Evolutionary conservation across 2,113 vertebrate genomes (phyloP).

Genomic region (Podilymbus podiceps): DNA sequence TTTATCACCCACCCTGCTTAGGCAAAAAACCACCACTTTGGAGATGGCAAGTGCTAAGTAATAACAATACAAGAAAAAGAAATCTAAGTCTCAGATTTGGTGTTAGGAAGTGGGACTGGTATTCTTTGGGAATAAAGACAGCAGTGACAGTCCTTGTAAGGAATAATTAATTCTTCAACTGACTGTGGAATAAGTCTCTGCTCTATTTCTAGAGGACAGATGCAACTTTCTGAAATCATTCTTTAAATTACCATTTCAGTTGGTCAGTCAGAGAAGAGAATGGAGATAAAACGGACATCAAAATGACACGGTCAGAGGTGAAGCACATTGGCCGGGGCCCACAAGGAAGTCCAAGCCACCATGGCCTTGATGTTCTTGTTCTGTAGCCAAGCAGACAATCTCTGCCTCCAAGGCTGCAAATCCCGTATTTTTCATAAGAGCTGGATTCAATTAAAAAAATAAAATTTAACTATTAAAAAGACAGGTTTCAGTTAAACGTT

Average conservation of each 20-base stretch:
- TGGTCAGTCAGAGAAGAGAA: neutral
- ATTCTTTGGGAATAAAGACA: neutral
- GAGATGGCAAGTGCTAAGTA: neutral
- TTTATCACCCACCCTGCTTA: no score
- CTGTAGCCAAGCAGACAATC: neutral
- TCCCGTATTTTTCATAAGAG: neutral
- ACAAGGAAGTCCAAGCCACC: neutral
- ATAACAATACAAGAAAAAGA: neutral
- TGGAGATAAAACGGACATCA: accelerated
- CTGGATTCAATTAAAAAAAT: neutral
- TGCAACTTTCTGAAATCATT: neutral
- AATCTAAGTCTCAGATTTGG: neutral
- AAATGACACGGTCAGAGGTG: accelerated
- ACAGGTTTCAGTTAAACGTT: neutral
- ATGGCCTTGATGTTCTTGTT: neutral
- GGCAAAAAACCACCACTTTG: neutral
- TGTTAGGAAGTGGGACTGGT: no score
- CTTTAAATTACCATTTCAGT: accelerated
- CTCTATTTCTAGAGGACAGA: neutral
- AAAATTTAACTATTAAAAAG: neutral
- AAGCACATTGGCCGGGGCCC: accelerated
- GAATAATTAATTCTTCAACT: neutral
- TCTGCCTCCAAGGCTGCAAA: neutral
- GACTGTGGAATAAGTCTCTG: neutral
- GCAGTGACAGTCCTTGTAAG: neutral